Evolutionary conservation across 2,113 vertebrate species (phyloP).

Genomic region (Physeter macrocephalus): DNA sequence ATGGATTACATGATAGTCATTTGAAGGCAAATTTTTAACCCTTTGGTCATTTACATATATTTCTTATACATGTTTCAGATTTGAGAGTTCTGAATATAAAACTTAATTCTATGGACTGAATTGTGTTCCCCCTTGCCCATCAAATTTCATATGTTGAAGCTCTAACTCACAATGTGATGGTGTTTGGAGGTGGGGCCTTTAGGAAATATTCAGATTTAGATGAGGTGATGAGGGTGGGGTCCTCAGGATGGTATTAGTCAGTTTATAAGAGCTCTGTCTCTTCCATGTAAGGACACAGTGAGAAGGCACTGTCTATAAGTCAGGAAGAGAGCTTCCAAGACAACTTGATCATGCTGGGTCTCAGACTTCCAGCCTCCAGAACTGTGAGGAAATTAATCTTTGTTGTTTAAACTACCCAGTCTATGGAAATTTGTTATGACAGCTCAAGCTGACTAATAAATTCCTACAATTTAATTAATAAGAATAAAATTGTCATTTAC

Average conservation of each 20-base stretch:
- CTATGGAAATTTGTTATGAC: not conserved
- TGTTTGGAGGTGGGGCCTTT: not conserved
- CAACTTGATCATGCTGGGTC: not conserved
- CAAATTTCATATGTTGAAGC: not conserved
- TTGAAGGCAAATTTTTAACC: not conserved
- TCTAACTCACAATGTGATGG: not conserved
- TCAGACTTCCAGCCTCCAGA: not conserved
- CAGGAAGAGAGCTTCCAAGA: not conserved
- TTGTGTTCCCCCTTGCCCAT: not conserved
- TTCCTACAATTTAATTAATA: not conserved
- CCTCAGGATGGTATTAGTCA: not conserved
- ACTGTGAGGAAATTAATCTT: not conserved
- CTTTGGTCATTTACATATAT: not conserved
- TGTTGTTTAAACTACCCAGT: not conserved
- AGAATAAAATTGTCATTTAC: not conserved
- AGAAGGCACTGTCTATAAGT: not conserved
- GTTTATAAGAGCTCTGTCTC: not conserved
- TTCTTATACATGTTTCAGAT: not conserved
- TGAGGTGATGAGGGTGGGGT: not conserved
- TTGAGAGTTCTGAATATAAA: not conserved
- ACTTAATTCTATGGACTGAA: not conserved
- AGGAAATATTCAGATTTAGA: not conserved
- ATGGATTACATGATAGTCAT: not conserved
- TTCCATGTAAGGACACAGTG: not conserved
- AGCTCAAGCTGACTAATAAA: not conserved